Conservation (phyloP, 2,113 vertebrate genomes). For the Misgurnus mizolepis region DNA sequence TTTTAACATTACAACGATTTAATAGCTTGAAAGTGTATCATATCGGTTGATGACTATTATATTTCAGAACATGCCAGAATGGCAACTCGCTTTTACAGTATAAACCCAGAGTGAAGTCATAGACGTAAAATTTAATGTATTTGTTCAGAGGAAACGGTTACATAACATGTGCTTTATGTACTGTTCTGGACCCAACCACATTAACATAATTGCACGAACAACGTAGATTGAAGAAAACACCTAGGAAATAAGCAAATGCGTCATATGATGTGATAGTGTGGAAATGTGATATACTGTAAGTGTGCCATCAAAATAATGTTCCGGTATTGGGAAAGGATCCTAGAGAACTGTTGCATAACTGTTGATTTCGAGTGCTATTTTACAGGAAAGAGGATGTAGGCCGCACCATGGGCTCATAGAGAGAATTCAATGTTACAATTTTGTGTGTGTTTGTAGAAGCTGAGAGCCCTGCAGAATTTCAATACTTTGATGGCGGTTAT, state of each 20-base stretch:
- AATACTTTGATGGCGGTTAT: conserved; percentile 92
- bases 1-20: not conserved
- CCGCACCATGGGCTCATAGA: not conserved
- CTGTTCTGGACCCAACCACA: conserved; percentile 15
- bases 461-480: conserved; percentile 85
- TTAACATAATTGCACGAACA: not conserved
- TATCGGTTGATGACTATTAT: not conserved
- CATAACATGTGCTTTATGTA: conserved; percentile 5
- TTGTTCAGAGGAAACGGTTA: conserved; percentile 34
- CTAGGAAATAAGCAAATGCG: conserved; percentile 32
- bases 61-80: not conserved
- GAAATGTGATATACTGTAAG: conserved; percentile 7
- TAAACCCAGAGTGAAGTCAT: not conserved
- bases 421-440: not conserved
- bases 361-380: conserved; percentile 26
- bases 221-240: conserved; percentile 25
- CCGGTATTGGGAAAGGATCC: conserved; percentile 39
- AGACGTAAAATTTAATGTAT: not conserved
- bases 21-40: not conserved
- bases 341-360: conserved; percentile 44
- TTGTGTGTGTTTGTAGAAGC: conserved; percentile 69
- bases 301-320: conserved; percentile 28
- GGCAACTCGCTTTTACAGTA: not conserved
- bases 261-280: conserved; percentile 21
- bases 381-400: conserved; percentile 41